phyloP scores from a whole-genome alignment of 2,888 invertebrate species.

The Thecocarcelia acutangulata region DNA sequence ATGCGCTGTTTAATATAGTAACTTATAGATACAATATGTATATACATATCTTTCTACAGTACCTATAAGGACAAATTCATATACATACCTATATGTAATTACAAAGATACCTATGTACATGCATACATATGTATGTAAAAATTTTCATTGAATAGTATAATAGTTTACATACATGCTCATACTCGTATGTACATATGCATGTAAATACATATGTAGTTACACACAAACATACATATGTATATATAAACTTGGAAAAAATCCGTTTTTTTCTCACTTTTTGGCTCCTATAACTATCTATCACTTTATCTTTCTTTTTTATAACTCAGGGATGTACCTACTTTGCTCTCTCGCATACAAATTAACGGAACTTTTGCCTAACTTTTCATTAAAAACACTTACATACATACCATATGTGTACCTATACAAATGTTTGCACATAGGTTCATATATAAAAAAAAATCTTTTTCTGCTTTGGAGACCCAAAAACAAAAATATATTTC shows the following conservation, averaged over 20 bases:
- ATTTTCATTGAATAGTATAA: no score
- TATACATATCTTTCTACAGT: no score
- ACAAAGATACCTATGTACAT: no score
- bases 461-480: slow-evolving; percentile 75
- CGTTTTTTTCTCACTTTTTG: not conserved
- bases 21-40: no score
- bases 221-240: not conserved
- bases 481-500: slow-evolving; percentile 77
- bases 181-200: not conserved
- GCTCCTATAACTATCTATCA: slow-evolving; percentile 1
- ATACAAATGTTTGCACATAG: no score
- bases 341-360: slow-evolving; percentile 3
- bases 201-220: not conserved
- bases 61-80: no score
- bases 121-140: no score
- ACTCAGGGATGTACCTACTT: not conserved
- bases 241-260: not conserved
- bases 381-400: slow-evolving; percentile 10
- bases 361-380: slow-evolving; percentile 20
- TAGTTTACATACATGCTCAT: not conserved
- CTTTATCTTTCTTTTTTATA: slow-evolving; percentile 4
- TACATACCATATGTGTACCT: no score
- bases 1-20: no score
- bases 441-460: not conserved
- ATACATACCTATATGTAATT: no score